A percentile compares a stretch with the other conserved stretches of the same genome.
Evolutionary conservation across 2,888 invertebrate species (phyloP).

Genomic region (Stenchaetothrips biformis): DNA sequence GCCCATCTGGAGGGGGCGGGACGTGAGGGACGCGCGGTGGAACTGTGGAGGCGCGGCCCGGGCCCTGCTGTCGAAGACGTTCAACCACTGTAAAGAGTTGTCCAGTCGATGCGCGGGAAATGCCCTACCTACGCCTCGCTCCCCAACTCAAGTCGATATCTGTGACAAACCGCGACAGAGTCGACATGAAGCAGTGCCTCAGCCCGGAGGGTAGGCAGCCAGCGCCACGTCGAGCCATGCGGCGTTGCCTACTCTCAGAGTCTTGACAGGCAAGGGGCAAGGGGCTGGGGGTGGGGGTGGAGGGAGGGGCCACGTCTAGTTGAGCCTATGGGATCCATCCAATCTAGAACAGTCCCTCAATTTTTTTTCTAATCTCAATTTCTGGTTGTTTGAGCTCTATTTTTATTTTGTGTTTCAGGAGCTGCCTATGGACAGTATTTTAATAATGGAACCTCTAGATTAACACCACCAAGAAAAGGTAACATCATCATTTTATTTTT

Average conservation of each 20-base stretch:
- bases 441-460: background rate
- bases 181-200: too few relatives aligned
- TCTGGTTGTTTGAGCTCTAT: background rate
- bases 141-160: too few relatives aligned
- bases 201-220: too few relatives aligned
- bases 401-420: background rate
- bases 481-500: background rate
- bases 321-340: too few relatives aligned
- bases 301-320: background rate
- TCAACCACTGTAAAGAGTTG: too few relatives aligned
- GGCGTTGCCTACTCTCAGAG: too few relatives aligned
- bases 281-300: background rate
- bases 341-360: too few relatives aligned
- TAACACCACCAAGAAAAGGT: background rate
- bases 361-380: background rate
- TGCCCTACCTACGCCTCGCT: too few relatives aligned
- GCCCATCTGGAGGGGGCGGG: slow-evolving; percentile 11
- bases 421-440: background rate
- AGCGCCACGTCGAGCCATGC: too few relatives aligned
- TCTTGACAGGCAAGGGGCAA: too few relatives aligned
- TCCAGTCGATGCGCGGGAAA: too few relatives aligned
- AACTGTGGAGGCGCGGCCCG: background rate
- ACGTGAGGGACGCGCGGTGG: background rate
- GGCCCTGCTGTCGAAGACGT: background rate
- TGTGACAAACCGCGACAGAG: too few relatives aligned